Evolutionary conservation across 2,797 vertebrate species (phyloP).

Genomic region (Bothrops alternatus): DNA sequence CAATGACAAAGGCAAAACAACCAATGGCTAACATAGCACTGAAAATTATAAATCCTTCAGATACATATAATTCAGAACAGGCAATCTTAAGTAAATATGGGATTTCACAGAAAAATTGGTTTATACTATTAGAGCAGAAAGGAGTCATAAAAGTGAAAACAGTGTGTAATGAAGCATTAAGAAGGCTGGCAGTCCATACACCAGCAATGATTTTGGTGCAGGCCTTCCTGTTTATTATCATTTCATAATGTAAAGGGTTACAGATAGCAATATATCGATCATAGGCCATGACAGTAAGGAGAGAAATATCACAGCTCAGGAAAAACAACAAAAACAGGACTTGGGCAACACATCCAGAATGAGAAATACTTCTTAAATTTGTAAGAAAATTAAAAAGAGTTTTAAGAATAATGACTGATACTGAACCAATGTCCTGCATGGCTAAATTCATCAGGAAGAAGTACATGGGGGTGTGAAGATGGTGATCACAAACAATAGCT

Average conservation of each 20-base stretch:
- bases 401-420: neutral
- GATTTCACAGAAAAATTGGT: neutral
- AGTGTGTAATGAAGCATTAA: neutral
- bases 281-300: neutral
- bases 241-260: neutral
- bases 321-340: neutral
- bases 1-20: neutral
- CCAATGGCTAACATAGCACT: neutral
- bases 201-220: neutral
- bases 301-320: neutral
- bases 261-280: neutral
- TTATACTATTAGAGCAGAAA: neutral
- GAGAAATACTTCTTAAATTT: neutral
- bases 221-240: neutral
- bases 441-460: neutral
- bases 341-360: neutral
- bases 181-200: neutral
- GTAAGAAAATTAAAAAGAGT: neutral
- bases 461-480: neutral
- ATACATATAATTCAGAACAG: neutral
- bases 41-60: neutral
- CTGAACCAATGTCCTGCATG: neutral
- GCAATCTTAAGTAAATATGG: neutral
- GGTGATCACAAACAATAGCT: neutral
- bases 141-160: neutral